These are phyloP conservation scores for Gandaritis pyraliata DNA, from an alignment of 2,888 invertebrate genomes.

Conservation along the genomic window DNA sequence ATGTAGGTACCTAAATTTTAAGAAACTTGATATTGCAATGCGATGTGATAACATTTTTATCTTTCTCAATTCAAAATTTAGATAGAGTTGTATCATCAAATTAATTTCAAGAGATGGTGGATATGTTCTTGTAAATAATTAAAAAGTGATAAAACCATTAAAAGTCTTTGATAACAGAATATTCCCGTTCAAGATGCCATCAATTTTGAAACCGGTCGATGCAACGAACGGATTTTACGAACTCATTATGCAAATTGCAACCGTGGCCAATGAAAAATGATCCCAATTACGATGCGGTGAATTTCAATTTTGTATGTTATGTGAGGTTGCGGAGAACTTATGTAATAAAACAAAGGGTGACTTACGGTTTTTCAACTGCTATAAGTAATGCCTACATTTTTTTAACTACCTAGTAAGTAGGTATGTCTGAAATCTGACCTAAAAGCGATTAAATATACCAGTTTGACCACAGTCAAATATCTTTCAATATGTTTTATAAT, in stretches of 20 bases:
- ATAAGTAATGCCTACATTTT: too few species aligned
- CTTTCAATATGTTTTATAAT: too few species aligned
- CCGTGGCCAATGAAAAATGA: conserved; percentile 52
- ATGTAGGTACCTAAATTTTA: too few species aligned
- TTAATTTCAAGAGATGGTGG: not conserved
- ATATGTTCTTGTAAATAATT: conserved; percentile 2
- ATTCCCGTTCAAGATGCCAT: conserved; percentile 31
- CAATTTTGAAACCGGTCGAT: conserved; percentile 35
- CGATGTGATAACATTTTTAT: too few species aligned
- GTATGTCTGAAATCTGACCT: too few species aligned
- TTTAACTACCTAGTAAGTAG: too few species aligned
- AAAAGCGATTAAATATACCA: too few species aligned
- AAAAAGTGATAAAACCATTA: conserved; percentile 2
- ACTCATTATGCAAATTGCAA: conserved; percentile 62
- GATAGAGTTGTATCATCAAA: not conserved
- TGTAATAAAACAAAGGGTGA: conserved; percentile 35
- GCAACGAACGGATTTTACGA: conserved; percentile 56
- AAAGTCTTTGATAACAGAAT: conserved; percentile 20
- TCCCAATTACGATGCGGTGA: conserved; percentile 47
- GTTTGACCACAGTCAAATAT: too few species aligned
- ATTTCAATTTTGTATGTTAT: conserved; percentile 50
- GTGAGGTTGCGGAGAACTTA: conserved; percentile 30
- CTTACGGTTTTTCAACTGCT: conserved; percentile 2
- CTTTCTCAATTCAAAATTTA: too few species aligned
- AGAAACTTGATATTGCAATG: too few species aligned